Evolutionary conservation across 2,797 vertebrate species (phyloP), one percentile per base, ranked within the genome.

Genomic region (Anguilla anguilla): DNA sequence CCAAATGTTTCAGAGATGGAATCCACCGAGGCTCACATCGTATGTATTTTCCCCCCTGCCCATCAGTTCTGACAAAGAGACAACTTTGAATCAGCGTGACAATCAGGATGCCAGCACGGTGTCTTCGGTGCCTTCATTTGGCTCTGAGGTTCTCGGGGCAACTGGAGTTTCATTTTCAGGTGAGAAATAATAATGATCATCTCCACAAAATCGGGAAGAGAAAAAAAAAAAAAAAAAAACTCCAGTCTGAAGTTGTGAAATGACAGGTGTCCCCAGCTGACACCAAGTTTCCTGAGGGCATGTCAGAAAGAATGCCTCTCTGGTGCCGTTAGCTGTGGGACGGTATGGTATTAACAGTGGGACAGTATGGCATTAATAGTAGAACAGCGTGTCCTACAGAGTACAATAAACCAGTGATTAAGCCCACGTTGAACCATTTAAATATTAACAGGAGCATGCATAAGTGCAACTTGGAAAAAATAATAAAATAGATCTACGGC

Each of bases 231-330:
- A 46, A 46, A 46, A 46, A 82, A 82, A 51, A 51, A 9, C 43
- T 19, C 87, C 87, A 79, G 84, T 57, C 88, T 84, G 83, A 83
- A 81, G 84, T 82, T 86, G 82, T 59, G 31, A 90, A 87, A 89
- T 89, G 89, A 89, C 90, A 89, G 84, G 57, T 72, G 88, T n/a
- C 77, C 25, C 87, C 85, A 87, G 43, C 83, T 61, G 9, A 83
- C 84, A 88, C 85, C 83, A 13, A n/a, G 87, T 90, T 89, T 87
- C 89, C 90, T 84, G 88, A 84, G 89, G 72, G 90, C 90, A 77
- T 77, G 74, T 77, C 74, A 77, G 22, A 77, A 77, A 2, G 17
- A 59, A 77, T 43, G 35, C 35, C 35, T 43, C 35, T 39, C 31
- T 77, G 74, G 28, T 69, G 64, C 2, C n/a, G 28, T 69, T 69